A percentile compares a stretch with the other conserved stretches of the same genome.
These are phyloP conservation scores for Tragopan temminckii DNA, from an alignment of 2,797 vertebrate species.

Conservation along the genomic window DNA sequence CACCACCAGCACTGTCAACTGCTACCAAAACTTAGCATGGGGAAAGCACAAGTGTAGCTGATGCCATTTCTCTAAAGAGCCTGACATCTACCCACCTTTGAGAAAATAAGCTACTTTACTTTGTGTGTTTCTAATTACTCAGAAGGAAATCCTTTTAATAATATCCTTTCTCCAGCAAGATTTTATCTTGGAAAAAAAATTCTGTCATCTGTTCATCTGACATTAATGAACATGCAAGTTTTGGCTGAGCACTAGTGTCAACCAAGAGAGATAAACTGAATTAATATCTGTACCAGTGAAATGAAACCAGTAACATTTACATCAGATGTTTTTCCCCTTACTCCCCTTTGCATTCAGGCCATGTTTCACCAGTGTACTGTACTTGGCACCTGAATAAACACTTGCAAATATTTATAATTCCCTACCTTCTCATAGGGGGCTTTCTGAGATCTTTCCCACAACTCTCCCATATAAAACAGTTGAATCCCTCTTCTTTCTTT, in stretches of 20 bases:
- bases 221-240: conserved; percentile 52
- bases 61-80: neutral
- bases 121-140: conserved; percentile 67
- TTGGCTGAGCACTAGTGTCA: conserved; percentile 40
- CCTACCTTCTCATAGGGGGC: conserved; percentile 59
- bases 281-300: conserved; percentile 68
- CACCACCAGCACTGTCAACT: neutral
- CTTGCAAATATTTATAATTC: conserved; percentile 79
- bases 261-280: conserved; percentile 64
- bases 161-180: conserved; percentile 37
- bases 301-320: conserved; percentile 50
- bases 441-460: conserved; percentile 73
- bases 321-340: conserved; percentile 33
- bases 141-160: conserved; percentile 45
- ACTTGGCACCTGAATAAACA: conserved; percentile 84
- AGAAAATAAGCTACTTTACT: conserved; percentile 54
- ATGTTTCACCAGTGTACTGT: conserved; percentile 40
- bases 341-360: conserved; percentile 1
- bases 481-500: conserved; percentile 72
- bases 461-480: conserved; percentile 58
- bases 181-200: conserved; percentile 49
- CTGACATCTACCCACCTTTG: conserved; percentile 40
- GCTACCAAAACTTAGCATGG: neutral
- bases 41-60: neutral
- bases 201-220: conserved; percentile 51